Evolutionary conservation across 2,113 vertebrate species (phyloP).

Genomic region (Hydrolagus affinis): DNA sequence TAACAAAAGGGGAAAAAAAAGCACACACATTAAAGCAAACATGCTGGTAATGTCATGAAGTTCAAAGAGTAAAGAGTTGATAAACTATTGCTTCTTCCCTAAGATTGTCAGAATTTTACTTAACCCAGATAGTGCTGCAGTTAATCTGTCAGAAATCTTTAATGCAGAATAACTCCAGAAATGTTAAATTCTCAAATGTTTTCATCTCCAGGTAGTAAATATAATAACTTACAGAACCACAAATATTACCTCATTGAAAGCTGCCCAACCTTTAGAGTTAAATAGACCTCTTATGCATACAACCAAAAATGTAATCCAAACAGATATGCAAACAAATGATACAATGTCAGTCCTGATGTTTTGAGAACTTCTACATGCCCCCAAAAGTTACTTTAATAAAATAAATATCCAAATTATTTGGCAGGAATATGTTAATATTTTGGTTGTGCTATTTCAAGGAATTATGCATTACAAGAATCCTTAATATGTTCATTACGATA

Average conservation of each 20-base stretch:
- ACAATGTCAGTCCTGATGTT: neutral
- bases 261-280: neutral
- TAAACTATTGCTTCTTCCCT: neutral
- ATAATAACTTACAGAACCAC: neutral
- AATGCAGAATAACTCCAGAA: neutral
- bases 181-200: neutral
- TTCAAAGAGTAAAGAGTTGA: neutral
- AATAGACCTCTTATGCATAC: neutral
- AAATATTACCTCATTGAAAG: neutral
- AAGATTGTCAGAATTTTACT: too few species aligned
- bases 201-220: neutral
- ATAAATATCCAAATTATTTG: neutral
- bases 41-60: too few species aligned
- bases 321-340: neutral
- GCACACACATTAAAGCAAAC: too few species aligned
- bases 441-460: neutral
- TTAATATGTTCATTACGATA: neutral
- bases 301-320: neutral
- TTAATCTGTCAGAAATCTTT: neutral
- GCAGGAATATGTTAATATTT: neutral
- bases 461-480: neutral
- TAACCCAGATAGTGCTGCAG: neutral
- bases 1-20: too few species aligned
- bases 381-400: neutral
- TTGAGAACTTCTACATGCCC: neutral